phyloP scores from a whole-genome alignment of 2,888 invertebrate genomes.

The Notocelia uddmanniana region DNA sequence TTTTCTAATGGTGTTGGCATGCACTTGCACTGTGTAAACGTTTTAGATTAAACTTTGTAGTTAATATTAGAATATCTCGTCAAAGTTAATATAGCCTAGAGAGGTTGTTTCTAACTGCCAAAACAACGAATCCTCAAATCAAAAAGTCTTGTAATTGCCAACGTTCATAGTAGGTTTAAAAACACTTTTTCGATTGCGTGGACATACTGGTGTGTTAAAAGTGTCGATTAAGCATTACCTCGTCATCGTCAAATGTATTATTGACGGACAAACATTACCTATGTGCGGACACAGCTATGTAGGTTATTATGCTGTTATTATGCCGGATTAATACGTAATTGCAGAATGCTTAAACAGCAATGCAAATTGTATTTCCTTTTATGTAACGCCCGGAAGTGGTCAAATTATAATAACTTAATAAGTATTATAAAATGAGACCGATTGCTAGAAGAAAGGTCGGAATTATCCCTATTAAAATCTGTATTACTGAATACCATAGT shows the following conservation, averaged over 20 bases:
- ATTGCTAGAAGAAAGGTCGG: not conserved
- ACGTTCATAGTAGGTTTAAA: too few relatives aligned
- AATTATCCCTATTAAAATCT: not conserved
- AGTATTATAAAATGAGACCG: not conserved
- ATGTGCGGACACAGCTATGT: slow-evolving; percentile 18
- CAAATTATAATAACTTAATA: not conserved
- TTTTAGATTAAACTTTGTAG: too few relatives aligned
- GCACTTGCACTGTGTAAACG: too few relatives aligned
- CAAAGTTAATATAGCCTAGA: too few relatives aligned
- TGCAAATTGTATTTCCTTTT: slow-evolving; percentile 18
- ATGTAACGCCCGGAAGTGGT: slow-evolving; percentile 16
- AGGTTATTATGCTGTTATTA: slow-evolving; percentile 15
- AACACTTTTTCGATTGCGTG: not conserved
- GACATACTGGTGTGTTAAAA: not conserved
- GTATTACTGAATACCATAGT: too few relatives aligned
- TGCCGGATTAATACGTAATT: slow-evolving; percentile 12
- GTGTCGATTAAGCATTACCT: slow-evolving; percentile 13
- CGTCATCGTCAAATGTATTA: slow-evolving; percentile 29
- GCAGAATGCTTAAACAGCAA: slow-evolving; percentile 17
- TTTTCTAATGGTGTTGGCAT: too few relatives aligned
- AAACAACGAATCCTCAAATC: too few relatives aligned
- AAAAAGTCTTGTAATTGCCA: too few relatives aligned
- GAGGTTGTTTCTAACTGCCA: too few relatives aligned
- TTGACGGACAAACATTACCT: slow-evolving; percentile 24
- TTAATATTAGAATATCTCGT: too few relatives aligned